Conservation (phyloP, 2,888 invertebrate genomes). For the Hirtodrosophila alboralis region DNA sequence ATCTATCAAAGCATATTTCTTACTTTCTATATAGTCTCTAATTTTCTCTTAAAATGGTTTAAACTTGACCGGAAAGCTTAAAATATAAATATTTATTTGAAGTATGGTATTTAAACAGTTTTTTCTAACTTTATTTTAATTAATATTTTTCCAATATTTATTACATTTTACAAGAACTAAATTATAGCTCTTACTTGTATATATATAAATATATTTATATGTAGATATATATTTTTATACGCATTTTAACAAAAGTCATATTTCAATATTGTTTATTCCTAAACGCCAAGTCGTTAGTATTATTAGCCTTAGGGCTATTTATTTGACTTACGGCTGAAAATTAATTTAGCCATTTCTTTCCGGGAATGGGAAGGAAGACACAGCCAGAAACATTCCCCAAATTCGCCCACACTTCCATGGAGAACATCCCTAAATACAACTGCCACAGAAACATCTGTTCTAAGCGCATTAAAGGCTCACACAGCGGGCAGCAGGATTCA, state of each 20-base stretch:
- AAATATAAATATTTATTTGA: no score
- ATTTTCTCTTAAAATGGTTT: no score
- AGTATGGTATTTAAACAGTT: no score
- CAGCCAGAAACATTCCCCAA: background rate
- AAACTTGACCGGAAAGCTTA: no score
- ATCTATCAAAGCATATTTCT: no score
- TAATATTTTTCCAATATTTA: no score
- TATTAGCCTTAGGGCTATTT: constrained; percentile 27
- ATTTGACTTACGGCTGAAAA: constrained; percentile 36
- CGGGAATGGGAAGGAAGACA: background rate
- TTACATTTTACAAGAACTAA: no score
- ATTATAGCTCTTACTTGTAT: no score
- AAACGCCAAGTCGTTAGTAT: constrained; percentile 15
- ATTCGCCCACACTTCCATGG: background rate
- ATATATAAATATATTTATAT: no score
- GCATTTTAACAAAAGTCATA: background rate
- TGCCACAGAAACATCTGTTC: constrained; percentile 65
- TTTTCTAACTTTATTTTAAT: no score
- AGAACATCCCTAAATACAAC: constrained; percentile 36
- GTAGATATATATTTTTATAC: no score
- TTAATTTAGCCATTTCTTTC: constrained; percentile 26
- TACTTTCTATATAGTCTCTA: no score
- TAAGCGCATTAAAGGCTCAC: constrained; percentile 66
- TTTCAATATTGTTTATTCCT: constrained; percentile 12
- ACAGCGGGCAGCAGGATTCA: constrained; percentile 16